Base-by-base conservation (phyloP, 2,888 invertebrate genomes). In the Brachypterus glaber region DNA sequence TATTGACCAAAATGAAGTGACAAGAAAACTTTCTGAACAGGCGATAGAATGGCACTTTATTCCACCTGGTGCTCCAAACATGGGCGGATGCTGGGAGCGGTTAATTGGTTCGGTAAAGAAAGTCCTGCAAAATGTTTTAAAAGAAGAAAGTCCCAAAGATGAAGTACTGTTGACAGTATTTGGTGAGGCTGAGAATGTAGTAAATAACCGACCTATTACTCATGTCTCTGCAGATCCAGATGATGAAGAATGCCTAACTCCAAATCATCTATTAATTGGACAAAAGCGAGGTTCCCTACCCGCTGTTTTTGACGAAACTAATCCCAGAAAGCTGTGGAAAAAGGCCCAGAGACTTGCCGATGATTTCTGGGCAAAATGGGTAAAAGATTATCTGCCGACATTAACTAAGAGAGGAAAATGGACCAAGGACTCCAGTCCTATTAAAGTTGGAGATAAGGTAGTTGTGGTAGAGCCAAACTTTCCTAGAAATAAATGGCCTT, bases 401-500 rank as follows among this genome's bases (percentile, higher is more conserved):
- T 31, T 37, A 17, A 17, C n/a, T 9, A 17, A 24, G 9, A 17
- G 79, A 52, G 73, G 73, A 4, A 73, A 67, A 25, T 40, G 36
- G 30, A 35, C 15, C 5, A 18, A 21, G n/a, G 25, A 27, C 13
- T n/a, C 12, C 9, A 15, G 16, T 14, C 17, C 26, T 9, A 13
- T 41, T 5, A 18, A 33, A 17, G 17, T 37, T 9, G 13, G 27
- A 13, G 29, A 32, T 17, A 12, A 33, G 12, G 33, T 41, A 8
- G 11, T 37, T 3, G n/a, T 41, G 9, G 25, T 32, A 8, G 37
- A 37, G 5, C 29, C 32, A 12, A 37, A 40, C 12, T 11, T 17
- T 13, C 25, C 37, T 9, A 33, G 32, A 27, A 36, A 31, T 17
- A 5, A 16, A 7, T 39, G 35, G 35, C 11, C 16, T 9, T 15